A percentile compares a stretch with the other conserved stretches of the same genome.
These are phyloP conservation scores for Morone saxatilis DNA, from an alignment of 2,113 vertebrate species.

Conservation along the genomic window DNA sequence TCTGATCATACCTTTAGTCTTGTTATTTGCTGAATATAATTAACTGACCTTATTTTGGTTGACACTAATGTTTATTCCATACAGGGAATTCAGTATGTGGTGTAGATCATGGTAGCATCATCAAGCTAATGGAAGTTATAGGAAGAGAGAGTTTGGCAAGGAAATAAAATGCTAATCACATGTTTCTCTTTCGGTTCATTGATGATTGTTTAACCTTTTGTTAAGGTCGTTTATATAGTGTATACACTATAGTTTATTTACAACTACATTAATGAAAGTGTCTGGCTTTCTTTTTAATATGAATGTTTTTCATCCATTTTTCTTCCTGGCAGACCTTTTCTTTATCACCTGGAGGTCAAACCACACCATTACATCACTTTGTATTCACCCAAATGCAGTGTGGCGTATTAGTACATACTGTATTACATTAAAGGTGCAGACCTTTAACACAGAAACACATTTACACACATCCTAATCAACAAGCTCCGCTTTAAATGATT, in stretches of 20 bases:
- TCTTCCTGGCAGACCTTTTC: not conserved
- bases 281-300: not conserved
- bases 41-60: not conserved
- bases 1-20: not conserved
- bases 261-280: too few species aligned
- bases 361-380: not conserved
- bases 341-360: slow-evolving; percentile 29
- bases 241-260: not conserved
- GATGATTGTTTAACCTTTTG: not conserved
- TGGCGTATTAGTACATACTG: slow-evolving; percentile 39
- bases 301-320: slow-evolving; percentile 1
- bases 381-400: slow-evolving; percentile 3
- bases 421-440: slow-evolving; percentile 65
- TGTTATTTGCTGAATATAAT: not conserved
- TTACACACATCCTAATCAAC: slow-evolving; percentile 75
- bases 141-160: not conserved
- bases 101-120: not conserved
- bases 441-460: slow-evolving; percentile 70
- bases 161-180: too few species aligned
- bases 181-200: not conserved
- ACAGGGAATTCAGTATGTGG: not conserved
- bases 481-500: slow-evolving; percentile 72
- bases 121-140: not conserved
- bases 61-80: not conserved
- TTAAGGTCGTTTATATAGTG: not conserved